Percentiles rank a stretch among this genome's conserved stretches.
These are phyloP conservation scores for Nephrocerus scutellatus DNA, from an alignment of 2,888 invertebrate species.

Conservation along the genomic window DNA sequence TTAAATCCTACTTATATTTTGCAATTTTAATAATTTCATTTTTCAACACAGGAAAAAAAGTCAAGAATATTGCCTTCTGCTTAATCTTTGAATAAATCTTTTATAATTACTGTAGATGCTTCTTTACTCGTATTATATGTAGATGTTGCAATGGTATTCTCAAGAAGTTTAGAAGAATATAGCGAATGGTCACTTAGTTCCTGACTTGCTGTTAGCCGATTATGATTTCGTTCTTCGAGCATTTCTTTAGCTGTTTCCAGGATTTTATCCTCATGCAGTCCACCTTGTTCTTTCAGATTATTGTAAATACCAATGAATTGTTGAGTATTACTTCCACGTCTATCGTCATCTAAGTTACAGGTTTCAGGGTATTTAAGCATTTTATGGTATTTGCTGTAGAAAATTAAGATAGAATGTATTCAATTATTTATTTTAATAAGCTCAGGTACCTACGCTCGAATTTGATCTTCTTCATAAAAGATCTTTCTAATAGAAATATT, in stretches of 20 bases:
- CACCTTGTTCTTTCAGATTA: constrained; percentile 52
- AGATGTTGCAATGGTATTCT: no score
- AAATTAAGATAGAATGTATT: background rate
- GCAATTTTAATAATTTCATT: no score
- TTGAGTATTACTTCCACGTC: constrained; percentile 49
- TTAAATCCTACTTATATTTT: no score
- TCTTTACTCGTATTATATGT: no score
- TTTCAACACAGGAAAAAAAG: no score
- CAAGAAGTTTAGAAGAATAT: no score
- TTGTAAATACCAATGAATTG: constrained; percentile 58
- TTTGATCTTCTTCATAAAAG: constrained; percentile 74
- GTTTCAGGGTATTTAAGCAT: constrained; percentile 52
- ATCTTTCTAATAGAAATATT: constrained; percentile 60
- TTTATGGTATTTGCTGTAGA: constrained; percentile 61
- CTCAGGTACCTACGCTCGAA: constrained; percentile 64
- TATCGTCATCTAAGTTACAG: constrained; percentile 52
- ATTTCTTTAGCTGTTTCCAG: constrained; percentile 49
- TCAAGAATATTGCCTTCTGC: no score
- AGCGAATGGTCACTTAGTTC: constrained; percentile 19
- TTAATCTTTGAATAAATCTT: no score
- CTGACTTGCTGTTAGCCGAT: constrained; percentile 20
- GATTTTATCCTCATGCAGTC: constrained; percentile 51
- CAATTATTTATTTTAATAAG: constrained; percentile 29
- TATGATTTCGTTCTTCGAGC: constrained; percentile 38
- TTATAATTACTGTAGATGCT: no score